Percentiles rank a stretch among this genome's conserved stretches.
Evolutionary conservation across 2,888 invertebrate genomes (phyloP).

Genomic region (Cybosia mesomella): DNA sequence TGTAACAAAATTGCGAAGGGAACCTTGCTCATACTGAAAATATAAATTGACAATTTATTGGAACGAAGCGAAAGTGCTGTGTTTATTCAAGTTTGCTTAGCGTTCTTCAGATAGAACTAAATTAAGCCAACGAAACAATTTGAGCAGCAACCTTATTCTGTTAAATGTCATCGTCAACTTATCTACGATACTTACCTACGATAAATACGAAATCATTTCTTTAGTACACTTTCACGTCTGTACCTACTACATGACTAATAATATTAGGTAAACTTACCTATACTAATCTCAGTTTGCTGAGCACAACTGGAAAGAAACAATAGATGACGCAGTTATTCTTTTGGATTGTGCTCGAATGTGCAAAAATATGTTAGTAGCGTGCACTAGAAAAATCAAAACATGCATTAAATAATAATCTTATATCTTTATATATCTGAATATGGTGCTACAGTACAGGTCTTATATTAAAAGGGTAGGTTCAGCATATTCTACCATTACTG

Average conservation of each 20-base stretch:
- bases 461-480: no score
- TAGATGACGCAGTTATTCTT: not conserved
- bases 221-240: not conserved
- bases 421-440: no score
- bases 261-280: not conserved
- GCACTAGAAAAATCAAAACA: slow-evolving; percentile 1
- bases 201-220: not conserved
- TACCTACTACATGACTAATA: not conserved
- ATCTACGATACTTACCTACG: no score
- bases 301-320: slow-evolving; percentile 2
- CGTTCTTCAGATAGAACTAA: not conserved
- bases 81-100: slow-evolving; percentile 9
- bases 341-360: not conserved
- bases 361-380: slow-evolving; percentile 3
- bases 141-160: not conserved
- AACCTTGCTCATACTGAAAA: slow-evolving; percentile 30
- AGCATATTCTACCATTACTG: no score
- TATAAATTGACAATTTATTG: slow-evolving; percentile 34
- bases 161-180: not conserved
- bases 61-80: not conserved
- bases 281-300: not conserved
- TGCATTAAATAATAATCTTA: no score
- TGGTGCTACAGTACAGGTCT: no score
- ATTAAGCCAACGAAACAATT: not conserved
- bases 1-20: slow-evolving; percentile 13